phyloP scores from a whole-genome alignment of 2,113 vertebrate genomes.

The Perca schrenkii region DNA sequence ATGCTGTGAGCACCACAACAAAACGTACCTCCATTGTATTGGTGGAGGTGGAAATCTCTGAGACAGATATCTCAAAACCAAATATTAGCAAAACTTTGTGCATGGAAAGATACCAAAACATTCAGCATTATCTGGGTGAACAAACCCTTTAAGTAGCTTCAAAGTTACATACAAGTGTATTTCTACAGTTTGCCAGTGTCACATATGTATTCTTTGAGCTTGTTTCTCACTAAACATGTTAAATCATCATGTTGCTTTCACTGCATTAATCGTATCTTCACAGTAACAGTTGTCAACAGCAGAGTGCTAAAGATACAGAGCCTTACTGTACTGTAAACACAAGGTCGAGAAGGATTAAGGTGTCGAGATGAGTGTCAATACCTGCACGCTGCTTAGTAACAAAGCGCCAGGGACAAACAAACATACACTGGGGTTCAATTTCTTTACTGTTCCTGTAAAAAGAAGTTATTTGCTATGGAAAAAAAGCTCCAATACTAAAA shows the following conservation, averaged over 20 bases:
- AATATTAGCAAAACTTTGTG: neutral
- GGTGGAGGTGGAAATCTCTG: neutral
- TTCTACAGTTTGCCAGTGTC: neutral
- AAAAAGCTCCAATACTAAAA: neutral
- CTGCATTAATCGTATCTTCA: conserved; percentile 7
- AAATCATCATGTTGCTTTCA: neutral
- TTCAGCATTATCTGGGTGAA: neutral
- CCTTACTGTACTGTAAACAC: conserved; percentile 47
- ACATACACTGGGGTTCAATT: conserved; percentile 19
- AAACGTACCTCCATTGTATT: neutral
- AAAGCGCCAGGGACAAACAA: conserved; percentile 38
- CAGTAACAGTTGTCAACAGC: conserved; percentile 27
- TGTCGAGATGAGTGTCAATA: conserved; percentile 52
- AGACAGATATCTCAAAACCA: neutral
- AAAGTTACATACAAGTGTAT: neutral
- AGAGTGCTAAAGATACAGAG: conserved; percentile 29
- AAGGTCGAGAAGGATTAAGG: conserved; percentile 42
- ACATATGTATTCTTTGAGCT: neutral
- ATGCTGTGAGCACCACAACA: neutral
- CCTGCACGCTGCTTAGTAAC: conserved; percentile 56
- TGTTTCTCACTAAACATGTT: neutral
- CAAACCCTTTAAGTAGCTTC: neutral
- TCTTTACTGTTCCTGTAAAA: neutral
- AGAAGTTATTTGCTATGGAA: conserved; percentile 7
- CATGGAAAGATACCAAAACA: neutral